These are phyloP conservation scores for Aurelia sp. DNA, from an alignment of 30 jellyfish, hydroid and myxozoan genomes.

Conservation along the genomic window DNA sequence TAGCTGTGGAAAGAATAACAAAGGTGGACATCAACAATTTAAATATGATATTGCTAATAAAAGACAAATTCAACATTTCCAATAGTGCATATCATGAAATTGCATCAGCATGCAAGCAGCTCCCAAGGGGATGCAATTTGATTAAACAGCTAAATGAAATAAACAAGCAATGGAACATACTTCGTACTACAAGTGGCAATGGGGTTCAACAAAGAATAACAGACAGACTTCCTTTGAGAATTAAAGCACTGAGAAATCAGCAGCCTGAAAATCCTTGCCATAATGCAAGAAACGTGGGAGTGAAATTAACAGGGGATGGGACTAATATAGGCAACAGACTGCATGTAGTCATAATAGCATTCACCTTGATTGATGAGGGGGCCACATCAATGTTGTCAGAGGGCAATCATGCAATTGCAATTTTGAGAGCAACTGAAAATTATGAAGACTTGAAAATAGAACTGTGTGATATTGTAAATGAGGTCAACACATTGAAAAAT, in stretches of 20 bases:
- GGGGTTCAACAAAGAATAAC: conserved; percentile 36
- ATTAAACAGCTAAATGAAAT: background rate
- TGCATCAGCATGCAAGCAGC: background rate
- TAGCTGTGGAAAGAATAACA: background rate
- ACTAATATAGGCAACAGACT: conserved; percentile 42
- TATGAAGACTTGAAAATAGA: conserved; percentile 7
- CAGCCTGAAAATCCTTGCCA: background rate
- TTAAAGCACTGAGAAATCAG: background rate
- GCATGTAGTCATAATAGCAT: conserved; percentile 44
- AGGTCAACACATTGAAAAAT: background rate
- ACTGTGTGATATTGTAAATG: conserved; percentile 6
- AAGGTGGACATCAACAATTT: conserved; percentile 7
- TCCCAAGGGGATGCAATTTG: conserved; percentile 4
- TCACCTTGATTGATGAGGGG: conserved; percentile 27
- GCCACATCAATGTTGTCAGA: conserved; percentile 21
- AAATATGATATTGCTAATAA: conserved; percentile 17
- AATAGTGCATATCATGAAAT: conserved; percentile 26
- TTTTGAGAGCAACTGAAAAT: conserved; percentile 12
- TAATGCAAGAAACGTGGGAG: background rate
- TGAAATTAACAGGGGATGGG: conserved; percentile 42
- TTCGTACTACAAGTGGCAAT: background rate
- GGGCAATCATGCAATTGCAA: conserved; percentile 43
- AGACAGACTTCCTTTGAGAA: background rate
- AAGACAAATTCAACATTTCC: conserved; percentile 29
- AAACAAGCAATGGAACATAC: conserved; percentile 6